Base-by-base conservation (phyloP, 2,113 vertebrate species). In the Eidolon helvum region DNA sequence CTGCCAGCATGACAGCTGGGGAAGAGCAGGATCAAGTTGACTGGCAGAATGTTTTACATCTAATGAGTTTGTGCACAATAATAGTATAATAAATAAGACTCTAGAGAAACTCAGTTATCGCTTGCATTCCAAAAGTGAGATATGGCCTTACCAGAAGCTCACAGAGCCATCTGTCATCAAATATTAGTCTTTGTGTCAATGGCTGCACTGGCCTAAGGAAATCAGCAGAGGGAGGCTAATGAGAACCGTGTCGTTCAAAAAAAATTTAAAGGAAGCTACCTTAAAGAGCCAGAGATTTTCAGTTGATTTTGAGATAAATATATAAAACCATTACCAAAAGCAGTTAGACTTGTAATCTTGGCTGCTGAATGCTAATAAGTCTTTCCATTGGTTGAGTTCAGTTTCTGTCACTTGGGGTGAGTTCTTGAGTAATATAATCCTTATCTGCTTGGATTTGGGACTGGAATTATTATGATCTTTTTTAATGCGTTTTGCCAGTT, bases 151-250 rank as follows among this genome's bases (percentile, higher is more conserved):
- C 48, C n/a, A 7, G 94, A 40, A 90, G 97, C 97, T 97, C 97
- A 96, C 45, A 10, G 78, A 98, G 96, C 97, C 98, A 96, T 98
- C 98, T 97, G 98, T 98, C 98, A 98, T 83, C 97, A 98, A 98
- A 98, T 98, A 98, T 1, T 66, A 97, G 97, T 80, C 89, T 43
- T 45, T 90, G 14, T 35, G 90, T 50, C 92, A 93, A 63, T 57
- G 83, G 93, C 96, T 92, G 77, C 90, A 82, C 96, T 4, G 50
- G 96, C 15, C 91, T 1, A 91, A 88, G 84, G 92, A 65, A 57
- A 80, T 94, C 80, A 2, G 43, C 6, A 11, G 0, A 79, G 50
- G 65, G 53, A 93, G 96, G 95, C 55, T 93, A 72, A 43, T 24
- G 96, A 91, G 4, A 35, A 96, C 92, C 40, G 2, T 24, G 26